Evolutionary conservation across 2,797 vertebrate species (phyloP).

Genomic region (Takifugu rubripes): DNA sequence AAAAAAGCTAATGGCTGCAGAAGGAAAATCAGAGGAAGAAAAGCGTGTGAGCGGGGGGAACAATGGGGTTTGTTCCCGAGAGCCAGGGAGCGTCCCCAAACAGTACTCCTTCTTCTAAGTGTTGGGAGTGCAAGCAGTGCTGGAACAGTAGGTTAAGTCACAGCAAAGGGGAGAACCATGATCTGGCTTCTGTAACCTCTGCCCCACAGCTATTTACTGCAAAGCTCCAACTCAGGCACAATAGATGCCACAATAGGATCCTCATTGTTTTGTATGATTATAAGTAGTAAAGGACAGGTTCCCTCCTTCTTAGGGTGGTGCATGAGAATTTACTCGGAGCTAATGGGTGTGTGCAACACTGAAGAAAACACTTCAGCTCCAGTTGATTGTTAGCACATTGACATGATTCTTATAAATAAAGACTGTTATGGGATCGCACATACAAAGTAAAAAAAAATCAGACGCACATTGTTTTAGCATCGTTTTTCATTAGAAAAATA

Average conservation of each 20-base stretch:
- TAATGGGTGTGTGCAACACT: slow-evolving; percentile 13
- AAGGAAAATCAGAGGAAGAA: slow-evolving; percentile 68
- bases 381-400: not conserved
- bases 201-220: slow-evolving; percentile 66
- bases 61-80: slow-evolving; percentile 74
- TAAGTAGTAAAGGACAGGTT: slow-evolving; percentile 30
- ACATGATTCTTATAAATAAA: too few relatives aligned
- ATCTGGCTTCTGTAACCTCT: slow-evolving; percentile 46
- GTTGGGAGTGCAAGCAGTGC: slow-evolving; percentile 50
- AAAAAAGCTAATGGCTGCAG: slow-evolving; percentile 52
- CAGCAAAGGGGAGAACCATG: slow-evolving; percentile 33
- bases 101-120: slow-evolving; percentile 63
- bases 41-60: slow-evolving; percentile 62
- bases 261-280: slow-evolving; percentile 38
- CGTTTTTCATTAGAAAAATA: too few relatives aligned
- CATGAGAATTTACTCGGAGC: slow-evolving; percentile 42
- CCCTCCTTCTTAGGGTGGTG: slow-evolving; percentile 39
- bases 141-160: slow-evolving; percentile 41
- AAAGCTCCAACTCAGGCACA: slow-evolving; percentile 58
- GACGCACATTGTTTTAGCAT: too few relatives aligned
- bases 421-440: too few relatives aligned
- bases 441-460: too few relatives aligned
- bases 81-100: slow-evolving; percentile 63
- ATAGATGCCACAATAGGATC: slow-evolving; percentile 54
- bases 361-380: not conserved